A percentile compares a stretch with the other conserved stretches of the same genome.
Conservation (phyloP, 2,797 vertebrate genomes). For the Botia kubotai region DNA sequence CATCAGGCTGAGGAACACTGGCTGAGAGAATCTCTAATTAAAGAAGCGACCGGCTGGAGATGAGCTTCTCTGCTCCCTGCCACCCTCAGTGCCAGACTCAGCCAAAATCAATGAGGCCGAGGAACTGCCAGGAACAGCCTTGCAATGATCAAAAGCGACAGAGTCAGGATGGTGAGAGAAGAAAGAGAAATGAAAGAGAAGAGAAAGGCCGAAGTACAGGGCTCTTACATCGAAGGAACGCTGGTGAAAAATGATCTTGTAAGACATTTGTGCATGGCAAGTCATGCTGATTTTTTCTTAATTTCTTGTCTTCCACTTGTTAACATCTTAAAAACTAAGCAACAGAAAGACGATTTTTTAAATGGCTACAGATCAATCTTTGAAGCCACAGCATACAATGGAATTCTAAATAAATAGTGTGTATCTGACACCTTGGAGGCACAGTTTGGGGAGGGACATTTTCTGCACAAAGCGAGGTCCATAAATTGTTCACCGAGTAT, state of each 20-base stretch:
- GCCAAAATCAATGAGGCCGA: slow-evolving; percentile 50
- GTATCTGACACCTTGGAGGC: neutral
- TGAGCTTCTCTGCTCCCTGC: slow-evolving; percentile 61
- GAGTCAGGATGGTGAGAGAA: slow-evolving; percentile 32
- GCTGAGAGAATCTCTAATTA: slow-evolving; percentile 70
- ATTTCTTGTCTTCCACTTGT: neutral
- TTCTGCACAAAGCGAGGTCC: neutral
- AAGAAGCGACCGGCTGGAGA: slow-evolving; percentile 65
- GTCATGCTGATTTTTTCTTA: neutral
- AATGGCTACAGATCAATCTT: neutral
- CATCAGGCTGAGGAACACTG: slow-evolving; percentile 61
- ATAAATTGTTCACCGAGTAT: too few species aligned
- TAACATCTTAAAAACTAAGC: neutral
- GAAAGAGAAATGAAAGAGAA: slow-evolving; percentile 11
- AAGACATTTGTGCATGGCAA: neutral
- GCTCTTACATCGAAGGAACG: neutral
- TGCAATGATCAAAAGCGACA: slow-evolving; percentile 41
- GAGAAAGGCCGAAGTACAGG: neutral
- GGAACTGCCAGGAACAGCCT: slow-evolving; percentile 30
- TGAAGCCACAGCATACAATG: neutral
- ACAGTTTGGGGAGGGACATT: neutral
- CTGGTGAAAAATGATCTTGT: neutral
- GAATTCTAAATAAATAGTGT: neutral
- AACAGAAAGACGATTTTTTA: too few species aligned
- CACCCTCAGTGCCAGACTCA: slow-evolving; percentile 14